A percentile compares a stretch with the other conserved stretches of the same genome.
These are phyloP conservation scores for Pan paniscus DNA, from an alignment of 2,113 vertebrate genomes.

Conservation along the genomic window DNA sequence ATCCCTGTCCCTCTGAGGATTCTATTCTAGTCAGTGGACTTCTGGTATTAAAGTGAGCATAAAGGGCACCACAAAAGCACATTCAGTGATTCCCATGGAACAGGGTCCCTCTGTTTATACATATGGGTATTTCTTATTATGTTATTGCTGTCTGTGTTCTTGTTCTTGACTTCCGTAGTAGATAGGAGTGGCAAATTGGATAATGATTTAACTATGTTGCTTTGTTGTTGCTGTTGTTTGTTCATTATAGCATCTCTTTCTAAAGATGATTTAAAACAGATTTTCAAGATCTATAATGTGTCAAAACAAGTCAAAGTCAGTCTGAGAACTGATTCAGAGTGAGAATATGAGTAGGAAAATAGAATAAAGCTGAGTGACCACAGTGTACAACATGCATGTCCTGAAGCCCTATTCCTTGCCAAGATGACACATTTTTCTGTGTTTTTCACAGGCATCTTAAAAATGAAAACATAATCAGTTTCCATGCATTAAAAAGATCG, in stretches of 20 bases:
- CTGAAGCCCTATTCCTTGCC: not conserved
- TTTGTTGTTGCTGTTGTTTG: not conserved
- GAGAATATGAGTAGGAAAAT: not conserved
- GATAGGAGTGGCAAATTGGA: not conserved
- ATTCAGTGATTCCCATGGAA: not conserved
- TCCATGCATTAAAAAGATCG: not conserved
- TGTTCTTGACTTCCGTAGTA: not conserved
- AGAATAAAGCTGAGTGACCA: not conserved
- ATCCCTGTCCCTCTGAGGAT: not conserved
- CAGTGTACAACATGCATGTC: not conserved
- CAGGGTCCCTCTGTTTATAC: not conserved
- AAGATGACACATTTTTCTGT: not conserved
- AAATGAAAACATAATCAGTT: not conserved
- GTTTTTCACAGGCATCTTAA: not conserved
- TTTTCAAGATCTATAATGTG: not conserved
- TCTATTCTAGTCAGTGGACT: not conserved
- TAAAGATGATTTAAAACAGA: not conserved
- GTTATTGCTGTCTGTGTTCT: not conserved
- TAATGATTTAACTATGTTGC: not conserved
- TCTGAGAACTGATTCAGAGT: not conserved
- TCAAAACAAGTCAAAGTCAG: not conserved
- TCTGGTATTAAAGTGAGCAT: not conserved
- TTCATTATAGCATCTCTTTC: not conserved
- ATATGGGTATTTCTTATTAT: not conserved
- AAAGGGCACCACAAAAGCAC: not conserved